Conservation (phyloP, 2,888 invertebrate genomes). For the Theristus sp. region DNA sequence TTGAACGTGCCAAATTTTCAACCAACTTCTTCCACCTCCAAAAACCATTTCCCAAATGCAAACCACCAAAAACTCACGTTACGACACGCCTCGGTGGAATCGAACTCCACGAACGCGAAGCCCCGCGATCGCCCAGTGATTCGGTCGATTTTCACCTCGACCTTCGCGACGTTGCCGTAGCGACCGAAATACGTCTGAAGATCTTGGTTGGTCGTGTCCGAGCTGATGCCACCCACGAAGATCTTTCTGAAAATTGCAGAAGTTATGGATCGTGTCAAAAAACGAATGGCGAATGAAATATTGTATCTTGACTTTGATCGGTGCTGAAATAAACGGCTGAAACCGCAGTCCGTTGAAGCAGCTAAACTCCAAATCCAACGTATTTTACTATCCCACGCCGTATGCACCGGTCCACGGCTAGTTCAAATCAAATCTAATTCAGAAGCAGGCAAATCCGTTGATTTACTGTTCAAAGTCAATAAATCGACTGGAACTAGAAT, state of each 20-base stretch:
- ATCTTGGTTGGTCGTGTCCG: conserved; percentile 25
- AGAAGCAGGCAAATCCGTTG: not conserved
- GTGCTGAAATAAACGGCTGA: too few species aligned
- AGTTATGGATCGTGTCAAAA: not conserved
- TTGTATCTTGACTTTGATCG: not conserved
- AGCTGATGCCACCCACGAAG: conserved; percentile 29
- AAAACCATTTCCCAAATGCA: too few species aligned
- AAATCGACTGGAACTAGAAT: not conserved
- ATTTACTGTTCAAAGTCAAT: not conserved
- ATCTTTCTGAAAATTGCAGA: conserved; percentile 20
- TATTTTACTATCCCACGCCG: too few species aligned
- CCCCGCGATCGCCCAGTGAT: conserved; percentile 27
- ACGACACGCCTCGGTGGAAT: conserved; percentile 19
- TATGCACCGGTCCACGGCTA: too few species aligned
- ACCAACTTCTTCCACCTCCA: too few species aligned
- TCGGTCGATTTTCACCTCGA: conserved; percentile 27
- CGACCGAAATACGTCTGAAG: conserved; percentile 21
- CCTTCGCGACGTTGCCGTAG: conserved; percentile 17
- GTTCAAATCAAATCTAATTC: not conserved
- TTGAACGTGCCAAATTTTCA: too few species aligned
- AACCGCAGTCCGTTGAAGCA: too few species aligned
- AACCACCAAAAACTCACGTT: conserved; percentile 10
- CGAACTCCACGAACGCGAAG: conserved; percentile 29
- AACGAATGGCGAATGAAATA: not conserved
- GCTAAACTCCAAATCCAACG: too few species aligned